Evolutionary conservation across 1,140 invertebrate genomes (phyloP).

Genomic region (Dolichoris vasculosae): DNA sequence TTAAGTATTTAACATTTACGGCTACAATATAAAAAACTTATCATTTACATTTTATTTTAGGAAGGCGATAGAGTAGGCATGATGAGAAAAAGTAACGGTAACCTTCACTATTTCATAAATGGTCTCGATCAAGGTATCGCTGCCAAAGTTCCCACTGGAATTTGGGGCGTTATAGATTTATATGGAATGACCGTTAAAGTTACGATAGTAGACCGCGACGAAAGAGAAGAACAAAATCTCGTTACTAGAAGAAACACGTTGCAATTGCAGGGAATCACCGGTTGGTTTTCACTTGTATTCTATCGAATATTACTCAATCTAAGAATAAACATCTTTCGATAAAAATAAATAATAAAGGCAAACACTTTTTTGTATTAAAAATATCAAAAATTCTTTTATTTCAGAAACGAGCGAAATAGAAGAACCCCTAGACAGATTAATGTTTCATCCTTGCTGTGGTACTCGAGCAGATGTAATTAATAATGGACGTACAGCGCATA

Average conservation of each 20-base stretch:
- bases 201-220: conserved; percentile 87
- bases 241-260: conserved; percentile 81
- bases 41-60: conserved; percentile 63
- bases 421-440: conserved; percentile 79
- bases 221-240: conserved; percentile 85
- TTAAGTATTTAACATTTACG: neutral
- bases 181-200: conserved; percentile 98
- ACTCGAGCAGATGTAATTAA: conserved; percentile 94
- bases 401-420: conserved; percentile 70
- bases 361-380: neutral
- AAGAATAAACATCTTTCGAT: too few species aligned
- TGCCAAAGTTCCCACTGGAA: conserved; percentile 83
- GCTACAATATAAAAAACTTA: neutral
- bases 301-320: neutral
- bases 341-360: too few species aligned
- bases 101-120: conserved; percentile 95
- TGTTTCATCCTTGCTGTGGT: conserved; percentile 93
- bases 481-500: conserved; percentile 89
- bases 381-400: conserved; percentile 38
- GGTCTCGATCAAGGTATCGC: conserved; percentile 94
- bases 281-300: neutral
- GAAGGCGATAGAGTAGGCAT: conserved; percentile 93
- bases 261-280: conserved; percentile 66
- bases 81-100: conserved; percentile 86
- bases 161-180: conserved; percentile 95